Percentiles rank a stretch among this genome's conserved stretches.
These are phyloP conservation scores for Chrysomallon squamiferum DNA, from an alignment of 1,140 invertebrate genomes.

Conservation along the genomic window DNA sequence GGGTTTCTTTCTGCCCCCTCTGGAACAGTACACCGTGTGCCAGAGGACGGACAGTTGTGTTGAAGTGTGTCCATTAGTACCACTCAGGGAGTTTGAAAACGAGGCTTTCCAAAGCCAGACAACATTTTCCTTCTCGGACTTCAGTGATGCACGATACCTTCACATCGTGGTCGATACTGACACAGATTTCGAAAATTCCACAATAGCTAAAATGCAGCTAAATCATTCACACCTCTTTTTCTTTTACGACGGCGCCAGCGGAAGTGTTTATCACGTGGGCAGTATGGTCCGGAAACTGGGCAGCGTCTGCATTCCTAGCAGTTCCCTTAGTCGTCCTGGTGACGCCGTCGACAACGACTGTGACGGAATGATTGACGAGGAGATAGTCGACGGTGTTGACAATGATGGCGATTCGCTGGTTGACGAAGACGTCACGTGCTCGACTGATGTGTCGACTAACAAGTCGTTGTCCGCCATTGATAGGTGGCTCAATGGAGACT, in stretches of 20 bases:
- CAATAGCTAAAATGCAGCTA: background rate
- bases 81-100: background rate
- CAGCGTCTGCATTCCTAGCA: background rate
- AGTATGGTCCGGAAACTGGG: background rate
- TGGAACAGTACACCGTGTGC: conserved; percentile 12
- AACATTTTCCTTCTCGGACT: background rate
- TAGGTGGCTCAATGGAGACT: background rate
- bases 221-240: background rate
- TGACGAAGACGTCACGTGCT: background rate
- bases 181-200: background rate
- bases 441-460: background rate
- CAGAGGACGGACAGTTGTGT: background rate
- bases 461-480: background rate
- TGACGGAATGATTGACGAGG: conserved; percentile 8
- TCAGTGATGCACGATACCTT: background rate
- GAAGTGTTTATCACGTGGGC: conserved; percentile 1
- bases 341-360: conserved; percentile 9
- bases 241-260: background rate
- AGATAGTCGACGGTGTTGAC: background rate
- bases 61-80: background rate
- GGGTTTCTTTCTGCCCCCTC: conserved; percentile 6
- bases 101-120: background rate
- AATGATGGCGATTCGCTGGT: conserved; percentile 7
- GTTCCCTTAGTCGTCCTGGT: background rate
- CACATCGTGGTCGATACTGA: background rate